A percentile compares a stretch with the other conserved stretches of the same genome.
Evolutionary conservation across 2,113 vertebrate genomes (phyloP).

Genomic region (Lanius collurio): DNA sequence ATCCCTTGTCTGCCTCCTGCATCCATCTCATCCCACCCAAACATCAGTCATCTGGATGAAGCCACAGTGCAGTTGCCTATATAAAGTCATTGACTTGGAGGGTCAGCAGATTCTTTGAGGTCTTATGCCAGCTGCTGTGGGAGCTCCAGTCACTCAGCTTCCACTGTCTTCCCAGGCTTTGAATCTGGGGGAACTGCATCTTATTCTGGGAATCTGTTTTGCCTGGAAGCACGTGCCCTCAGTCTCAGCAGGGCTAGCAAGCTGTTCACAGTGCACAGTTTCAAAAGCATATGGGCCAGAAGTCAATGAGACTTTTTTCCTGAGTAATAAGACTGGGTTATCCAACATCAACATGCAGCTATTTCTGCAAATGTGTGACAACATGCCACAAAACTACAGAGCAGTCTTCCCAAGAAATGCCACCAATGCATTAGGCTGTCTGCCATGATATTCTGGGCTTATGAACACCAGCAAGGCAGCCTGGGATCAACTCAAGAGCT

Average conservation of each 20-base stretch:
- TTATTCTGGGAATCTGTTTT: neutral
- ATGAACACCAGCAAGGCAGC: neutral
- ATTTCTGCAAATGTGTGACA: constrained; percentile 21
- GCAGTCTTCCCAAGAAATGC: constrained; percentile 20
- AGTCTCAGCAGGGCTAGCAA: neutral
- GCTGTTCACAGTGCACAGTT: neutral
- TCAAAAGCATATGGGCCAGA: neutral
- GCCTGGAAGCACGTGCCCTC: neutral
- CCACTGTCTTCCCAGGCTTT: neutral
- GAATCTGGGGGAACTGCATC: neutral
- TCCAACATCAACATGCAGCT: constrained; percentile 31
- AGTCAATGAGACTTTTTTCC: neutral
- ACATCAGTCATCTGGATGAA: neutral
- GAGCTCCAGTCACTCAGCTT: neutral
- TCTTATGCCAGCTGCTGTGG: neutral
- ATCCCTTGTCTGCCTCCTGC: neutral
- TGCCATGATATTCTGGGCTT: constrained; percentile 31
- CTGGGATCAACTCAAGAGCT: neutral
- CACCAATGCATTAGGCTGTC: constrained; percentile 35
- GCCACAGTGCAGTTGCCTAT: neutral
- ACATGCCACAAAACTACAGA: constrained; percentile 10
- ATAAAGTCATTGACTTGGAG: neutral
- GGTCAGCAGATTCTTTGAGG: neutral
- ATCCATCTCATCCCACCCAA: neutral
- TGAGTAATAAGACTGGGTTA: neutral